These are phyloP conservation scores for Canis aureus DNA, from an alignment of 2,113 vertebrate genomes.

Conservation along the genomic window DNA sequence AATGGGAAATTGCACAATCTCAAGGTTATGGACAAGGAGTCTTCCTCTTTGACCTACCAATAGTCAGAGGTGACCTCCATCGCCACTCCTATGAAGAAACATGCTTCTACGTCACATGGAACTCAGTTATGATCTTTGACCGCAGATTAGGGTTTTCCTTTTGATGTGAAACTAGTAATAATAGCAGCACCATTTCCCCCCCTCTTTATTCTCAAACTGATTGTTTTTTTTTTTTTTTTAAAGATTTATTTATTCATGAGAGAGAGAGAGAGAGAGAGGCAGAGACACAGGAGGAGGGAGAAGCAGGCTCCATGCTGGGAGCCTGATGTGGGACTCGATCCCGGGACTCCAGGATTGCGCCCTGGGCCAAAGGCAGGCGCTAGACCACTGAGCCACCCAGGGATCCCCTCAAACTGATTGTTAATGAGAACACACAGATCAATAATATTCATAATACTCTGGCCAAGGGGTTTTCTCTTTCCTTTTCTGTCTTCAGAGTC, in stretches of 20 bases:
- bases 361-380: too few species aligned
- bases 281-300: too few species aligned
- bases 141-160: neutral
- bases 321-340: too few species aligned
- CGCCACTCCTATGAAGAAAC: neutral
- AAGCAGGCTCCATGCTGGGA: too few species aligned
- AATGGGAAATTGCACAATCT: neutral
- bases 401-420: constrained; percentile 32
- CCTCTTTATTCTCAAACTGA: constrained; percentile 59
- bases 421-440: constrained; percentile 36
- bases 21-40: neutral
- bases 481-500: neutral
- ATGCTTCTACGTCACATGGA: neutral
- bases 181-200: neutral
- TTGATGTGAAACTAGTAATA: neutral
- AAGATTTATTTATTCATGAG: too few species aligned
- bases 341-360: too few species aligned
- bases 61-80: neutral
- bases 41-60: neutral
- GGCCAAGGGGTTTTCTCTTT: neutral
- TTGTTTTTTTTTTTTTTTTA: too few species aligned
- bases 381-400: too few species aligned
- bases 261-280: too few species aligned
- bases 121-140: neutral
- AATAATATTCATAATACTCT: neutral